Evolutionary conservation across 2,113 vertebrate genomes (phyloP), one percentile per base, ranked within the genome.

Genomic region (Caracal caracal): DNA sequence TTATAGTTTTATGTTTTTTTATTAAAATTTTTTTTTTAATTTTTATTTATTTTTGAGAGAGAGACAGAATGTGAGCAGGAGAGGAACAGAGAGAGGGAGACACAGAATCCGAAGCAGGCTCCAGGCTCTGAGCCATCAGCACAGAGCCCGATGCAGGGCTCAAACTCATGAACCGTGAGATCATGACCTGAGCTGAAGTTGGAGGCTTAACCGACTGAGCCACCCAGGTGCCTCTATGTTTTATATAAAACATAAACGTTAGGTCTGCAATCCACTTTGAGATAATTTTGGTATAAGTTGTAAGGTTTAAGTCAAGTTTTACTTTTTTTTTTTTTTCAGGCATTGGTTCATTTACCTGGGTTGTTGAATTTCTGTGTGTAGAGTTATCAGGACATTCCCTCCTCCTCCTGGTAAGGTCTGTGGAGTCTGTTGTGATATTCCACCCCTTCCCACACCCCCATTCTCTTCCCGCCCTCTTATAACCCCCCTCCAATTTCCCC

Each of bases 11-110:
- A 19, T 12, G 26, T 19, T 40, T 82, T 82, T 43, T 43, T 43
- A 43, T 43, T 43, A 43, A 43, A 43, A 9, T 8, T 0, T 0
- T 43, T 43, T 43, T 9, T 43, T 43, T 43, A 0, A 9, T 9
- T 43, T 43, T 43, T 43, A 43, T 43, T 43, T 43, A 43, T 9
- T 43, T 43, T 43, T 43, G 43, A 43, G 43, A 43, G 43, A 43
- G 43, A 43, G 43, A 43, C 43, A 43, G 43, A 43, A 9, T 43
- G 43, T 43, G 7, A 43, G 43, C 43, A 43, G 43, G 43, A 43
- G 43, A 43, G 43, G 43, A 43, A 43, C 43, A 43, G 43, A 43
- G 43, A 43, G 43, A 43, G 43, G 43, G 43, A 43, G 43, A 43
- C 43, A 43, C 43, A 43, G 7, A 9, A 43, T 43, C 43, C 0